Percentiles rank a stretch among this genome's conserved stretches.
Evolutionary conservation across 2,888 invertebrate genomes (phyloP).

Genomic region (Chaetoderma sp.): DNA sequence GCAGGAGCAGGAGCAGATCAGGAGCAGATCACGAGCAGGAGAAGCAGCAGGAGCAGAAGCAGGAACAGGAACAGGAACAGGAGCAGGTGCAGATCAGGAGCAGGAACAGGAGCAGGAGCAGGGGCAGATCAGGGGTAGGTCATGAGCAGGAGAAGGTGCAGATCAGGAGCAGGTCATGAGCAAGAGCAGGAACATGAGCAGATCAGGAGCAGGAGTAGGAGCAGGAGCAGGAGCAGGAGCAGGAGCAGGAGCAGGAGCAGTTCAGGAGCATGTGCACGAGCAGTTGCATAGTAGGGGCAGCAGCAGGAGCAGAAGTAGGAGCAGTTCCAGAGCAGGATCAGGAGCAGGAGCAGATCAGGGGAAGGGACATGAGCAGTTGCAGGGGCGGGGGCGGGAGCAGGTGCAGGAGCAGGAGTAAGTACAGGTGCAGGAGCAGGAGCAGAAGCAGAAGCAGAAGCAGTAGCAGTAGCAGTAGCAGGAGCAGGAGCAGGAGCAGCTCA

Average conservation of each 20-base stretch:
- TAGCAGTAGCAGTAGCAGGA: not conserved
- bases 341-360: not conserved
- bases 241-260: no score
- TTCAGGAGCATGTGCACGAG: not conserved
- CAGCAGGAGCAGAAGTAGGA: no score
- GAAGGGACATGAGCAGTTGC: not conserved
- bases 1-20: not conserved
- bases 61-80: not conserved
- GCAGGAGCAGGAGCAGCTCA: not conserved
- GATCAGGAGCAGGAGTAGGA: no score
- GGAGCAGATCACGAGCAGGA: not conserved
- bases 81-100: no score
- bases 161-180: not conserved
- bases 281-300: no score
- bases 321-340: not conserved
- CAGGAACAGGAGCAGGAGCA: not conserved
- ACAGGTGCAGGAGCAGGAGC: not conserved
- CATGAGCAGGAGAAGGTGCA: not conserved
- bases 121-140: not conserved
- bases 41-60: not conserved
- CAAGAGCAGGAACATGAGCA: no score
- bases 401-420: not conserved
- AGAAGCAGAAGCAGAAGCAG: not conserved
- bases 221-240: no score
- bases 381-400: not conserved